Percentiles rank a stretch among this genome's conserved stretches.
phyloP scores from a whole-genome alignment of 2,888 invertebrate genomes.

The Cylloceria caligata region DNA sequence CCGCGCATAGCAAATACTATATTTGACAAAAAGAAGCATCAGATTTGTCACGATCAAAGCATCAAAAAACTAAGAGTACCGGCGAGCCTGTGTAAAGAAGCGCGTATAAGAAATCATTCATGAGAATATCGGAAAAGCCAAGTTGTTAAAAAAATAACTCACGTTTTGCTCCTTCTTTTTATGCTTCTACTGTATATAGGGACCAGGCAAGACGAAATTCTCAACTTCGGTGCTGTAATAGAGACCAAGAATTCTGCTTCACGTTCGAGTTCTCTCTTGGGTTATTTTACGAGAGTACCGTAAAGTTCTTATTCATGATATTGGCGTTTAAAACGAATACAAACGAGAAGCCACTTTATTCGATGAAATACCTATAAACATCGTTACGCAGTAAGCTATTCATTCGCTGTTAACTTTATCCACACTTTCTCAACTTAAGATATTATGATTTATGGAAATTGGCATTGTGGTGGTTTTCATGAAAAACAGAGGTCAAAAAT shows the following conservation, averaged over 20 bases:
- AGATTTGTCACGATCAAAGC: conserved; percentile 42
- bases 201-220: conserved; percentile 8
- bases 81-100: conserved; percentile 1
- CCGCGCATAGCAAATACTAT: too few species aligned
- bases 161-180: conserved; percentile 16
- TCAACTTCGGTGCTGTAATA: conserved; percentile 1
- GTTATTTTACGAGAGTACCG: conserved; percentile 22
- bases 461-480: not conserved
- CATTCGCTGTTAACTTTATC: not conserved
- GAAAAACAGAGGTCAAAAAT: not conserved
- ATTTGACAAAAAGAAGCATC: conserved; percentile 25
- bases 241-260: conserved; percentile 22
- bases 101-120: conserved; percentile 31
- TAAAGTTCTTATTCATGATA: conserved; percentile 21
- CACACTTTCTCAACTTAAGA: not conserved
- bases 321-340: conserved; percentile 12
- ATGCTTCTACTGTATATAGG: conserved; percentile 36
- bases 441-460: not conserved
- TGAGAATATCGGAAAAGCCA: conserved; percentile 23
- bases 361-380: conserved; percentile 5
- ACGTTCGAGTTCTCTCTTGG: conserved; percentile 11
- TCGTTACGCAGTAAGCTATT: not conserved
- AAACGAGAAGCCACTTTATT: conserved; percentile 17
- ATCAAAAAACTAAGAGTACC: conserved; percentile 26
- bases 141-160: conserved; percentile 27